Evolutionary conservation across 2,888 invertebrate species (phyloP).

Genomic region (Pristionchus mayeri): DNA sequence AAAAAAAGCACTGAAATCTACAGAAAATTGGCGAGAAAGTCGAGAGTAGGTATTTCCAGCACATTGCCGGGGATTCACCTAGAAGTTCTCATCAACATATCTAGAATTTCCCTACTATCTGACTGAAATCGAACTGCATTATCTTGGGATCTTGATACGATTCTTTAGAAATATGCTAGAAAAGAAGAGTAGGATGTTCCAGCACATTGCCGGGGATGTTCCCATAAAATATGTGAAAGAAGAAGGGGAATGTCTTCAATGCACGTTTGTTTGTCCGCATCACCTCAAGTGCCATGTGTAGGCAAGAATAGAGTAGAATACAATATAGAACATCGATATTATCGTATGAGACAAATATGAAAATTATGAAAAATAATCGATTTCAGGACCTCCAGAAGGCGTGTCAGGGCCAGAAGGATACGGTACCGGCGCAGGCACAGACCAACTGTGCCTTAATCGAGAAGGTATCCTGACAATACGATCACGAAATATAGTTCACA

Average conservation of each 20-base stretch:
- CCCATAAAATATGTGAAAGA: too few relatives aligned
- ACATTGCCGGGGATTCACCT: not conserved
- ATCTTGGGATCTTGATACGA: too few relatives aligned
- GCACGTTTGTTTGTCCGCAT: not conserved
- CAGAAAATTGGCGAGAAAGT: not conserved
- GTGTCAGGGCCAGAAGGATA: conserved; percentile 3
- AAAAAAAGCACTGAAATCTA: not conserved
- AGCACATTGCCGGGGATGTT: too few relatives aligned
- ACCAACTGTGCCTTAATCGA: conserved; percentile 19
- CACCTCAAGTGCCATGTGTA: not conserved
- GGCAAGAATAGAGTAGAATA: not conserved
- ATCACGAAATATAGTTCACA: too few relatives aligned
- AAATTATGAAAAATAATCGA: not conserved
- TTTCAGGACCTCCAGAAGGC: conserved; percentile 13
- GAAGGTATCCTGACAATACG: not conserved
- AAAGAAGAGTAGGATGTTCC: not conserved
- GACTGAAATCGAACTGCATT: too few relatives aligned
- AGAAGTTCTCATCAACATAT: too few relatives aligned
- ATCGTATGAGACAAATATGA: too few relatives aligned
- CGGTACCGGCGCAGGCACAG: not conserved
- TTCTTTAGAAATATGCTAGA: too few relatives aligned
- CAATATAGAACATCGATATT: not conserved
- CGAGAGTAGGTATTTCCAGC: not conserved
- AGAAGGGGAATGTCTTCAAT: too few relatives aligned
- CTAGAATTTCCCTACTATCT: not conserved